Conservation (phyloP, 2,888 invertebrate species). For the Myopa testacea region DNA sequence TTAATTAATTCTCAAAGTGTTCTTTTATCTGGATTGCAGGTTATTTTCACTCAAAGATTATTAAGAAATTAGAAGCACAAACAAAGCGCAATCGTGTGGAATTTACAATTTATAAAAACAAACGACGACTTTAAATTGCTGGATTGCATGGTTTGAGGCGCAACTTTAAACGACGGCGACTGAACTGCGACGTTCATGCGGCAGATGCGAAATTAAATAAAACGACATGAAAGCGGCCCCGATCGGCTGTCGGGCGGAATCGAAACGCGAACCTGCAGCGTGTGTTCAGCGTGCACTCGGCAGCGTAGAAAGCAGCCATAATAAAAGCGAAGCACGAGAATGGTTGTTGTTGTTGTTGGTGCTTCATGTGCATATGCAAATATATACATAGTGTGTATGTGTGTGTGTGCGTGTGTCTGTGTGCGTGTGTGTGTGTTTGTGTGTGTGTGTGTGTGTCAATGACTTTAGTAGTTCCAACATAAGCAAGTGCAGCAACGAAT, state of each 20-base stretch:
- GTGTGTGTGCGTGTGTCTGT: not conserved
- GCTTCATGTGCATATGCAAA: not conserved
- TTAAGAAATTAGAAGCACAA: too few species aligned
- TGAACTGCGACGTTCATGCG: not conserved
- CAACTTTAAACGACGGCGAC: not conserved
- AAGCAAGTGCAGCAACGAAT: not conserved
- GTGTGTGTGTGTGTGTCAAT: not conserved
- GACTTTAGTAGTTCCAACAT: not conserved
- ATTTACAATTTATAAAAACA: not conserved
- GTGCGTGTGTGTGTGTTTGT: not conserved
- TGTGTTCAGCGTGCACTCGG: slow-evolving; percentile 1
- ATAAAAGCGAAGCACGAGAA: not conserved
- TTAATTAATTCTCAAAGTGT: too few species aligned
- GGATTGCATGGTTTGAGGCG: slow-evolving; percentile 19
- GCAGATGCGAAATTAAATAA: not conserved
- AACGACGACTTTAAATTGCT: slow-evolving; percentile 1
- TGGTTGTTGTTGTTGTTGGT: not conserved
- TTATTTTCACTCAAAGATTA: too few species aligned
- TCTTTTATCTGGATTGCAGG: too few species aligned
- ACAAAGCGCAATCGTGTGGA: not conserved
- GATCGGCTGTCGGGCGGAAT: not conserved
- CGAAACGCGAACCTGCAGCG: not conserved
- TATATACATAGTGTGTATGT: not conserved
- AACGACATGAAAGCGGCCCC: not conserved
- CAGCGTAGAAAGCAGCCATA: slow-evolving; percentile 13